Evolutionary conservation across 2,113 vertebrate genomes (phyloP).

Genomic region (Myanophis thanlyinensis): DNA sequence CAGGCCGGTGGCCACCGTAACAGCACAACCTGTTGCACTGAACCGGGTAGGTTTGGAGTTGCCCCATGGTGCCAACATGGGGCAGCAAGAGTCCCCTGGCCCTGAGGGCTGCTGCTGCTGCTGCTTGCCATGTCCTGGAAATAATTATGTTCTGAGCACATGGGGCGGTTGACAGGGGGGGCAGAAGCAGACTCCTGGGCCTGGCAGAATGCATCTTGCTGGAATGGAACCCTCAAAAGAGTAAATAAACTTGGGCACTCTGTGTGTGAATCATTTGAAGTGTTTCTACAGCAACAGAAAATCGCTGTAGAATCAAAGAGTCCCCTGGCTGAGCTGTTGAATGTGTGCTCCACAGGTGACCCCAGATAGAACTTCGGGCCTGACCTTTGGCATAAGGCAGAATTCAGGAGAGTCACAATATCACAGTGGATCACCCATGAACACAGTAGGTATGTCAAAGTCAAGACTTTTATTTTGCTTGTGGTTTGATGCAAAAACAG

Average conservation of each 20-base stretch:
- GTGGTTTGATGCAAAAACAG: neutral
- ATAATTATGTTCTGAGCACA: neutral
- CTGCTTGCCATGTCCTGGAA: neutral
- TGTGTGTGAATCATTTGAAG: neutral
- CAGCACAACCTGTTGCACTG: conserved; percentile 74
- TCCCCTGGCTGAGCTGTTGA: conserved; percentile 82
- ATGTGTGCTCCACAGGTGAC: conserved; percentile 76
- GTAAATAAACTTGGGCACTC: neutral
- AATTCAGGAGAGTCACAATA: conserved; percentile 79
- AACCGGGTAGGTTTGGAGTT: conserved; percentile 72
- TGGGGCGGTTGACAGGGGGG: neutral
- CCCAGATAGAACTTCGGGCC: conserved; percentile 76
- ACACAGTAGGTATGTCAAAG: conserved; percentile 80
- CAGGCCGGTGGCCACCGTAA: conserved; percentile 64
- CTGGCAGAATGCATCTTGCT: neutral
- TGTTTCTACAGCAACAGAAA: neutral
- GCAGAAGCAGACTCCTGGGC: too few relatives aligned
- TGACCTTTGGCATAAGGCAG: conserved; percentile 76
- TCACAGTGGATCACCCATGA: conserved; percentile 78
- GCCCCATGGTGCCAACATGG: neutral
- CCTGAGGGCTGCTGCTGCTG: neutral
- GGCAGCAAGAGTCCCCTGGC: neutral
- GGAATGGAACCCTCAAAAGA: neutral
- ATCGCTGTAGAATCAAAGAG: conserved; percentile 52
- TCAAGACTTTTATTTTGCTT: neutral